Evolutionary conservation across 2,888 invertebrate species (phyloP), one percentile per base, ranked within the genome.

Genomic region (Ormyrus rosae): DNA sequence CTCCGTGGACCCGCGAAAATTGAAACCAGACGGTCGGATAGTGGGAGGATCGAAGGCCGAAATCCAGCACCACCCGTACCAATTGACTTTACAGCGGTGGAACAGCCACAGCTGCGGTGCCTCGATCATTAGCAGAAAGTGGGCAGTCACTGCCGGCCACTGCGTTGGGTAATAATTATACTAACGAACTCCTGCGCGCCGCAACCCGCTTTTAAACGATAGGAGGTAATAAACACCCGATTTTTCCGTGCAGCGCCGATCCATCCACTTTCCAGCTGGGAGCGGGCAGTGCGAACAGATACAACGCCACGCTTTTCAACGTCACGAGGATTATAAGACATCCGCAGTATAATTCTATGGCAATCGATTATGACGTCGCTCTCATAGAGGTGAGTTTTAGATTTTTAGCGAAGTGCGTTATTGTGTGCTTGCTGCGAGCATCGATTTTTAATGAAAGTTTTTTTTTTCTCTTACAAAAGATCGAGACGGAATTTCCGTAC

Each of bases 321-420:
- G 51, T 87, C 5, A 83, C 83, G 13, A 75, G 11, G 2, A 65
- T 84, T 4, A 86, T 91, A n/a, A 82, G 84, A 48, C 92, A 91
- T 61, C 87, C 89, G 7, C 13, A 67, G 0, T 92, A 90, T 83
- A 82, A 85, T 77, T 34, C 83, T 0, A n/a, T 11, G 0, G 90
- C 88, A 0, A 86, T 86, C 9, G 92, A 93, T 84, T 92, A 91
- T 77, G 92, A 92, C 56, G 90, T 91, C 13, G 89, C 91, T 5
- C 78, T 92, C 48, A 72, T 92, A 45, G 85, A 91, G 87, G 90
- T 91, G 70, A 34, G 78, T 51, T 3, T 46, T 53, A 34, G 34
- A 4, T 34, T 34, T 34, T 2, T 34, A 4, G 34, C 0, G 34
- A 34, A 34, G 34, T 4, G 34, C 3, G 4, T 34, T 34, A 34